A percentile compares a stretch with the other conserved stretches of the same genome.
Conservation (phyloP, 1,140 invertebrate genomes). For the Battus philenor region DNA sequence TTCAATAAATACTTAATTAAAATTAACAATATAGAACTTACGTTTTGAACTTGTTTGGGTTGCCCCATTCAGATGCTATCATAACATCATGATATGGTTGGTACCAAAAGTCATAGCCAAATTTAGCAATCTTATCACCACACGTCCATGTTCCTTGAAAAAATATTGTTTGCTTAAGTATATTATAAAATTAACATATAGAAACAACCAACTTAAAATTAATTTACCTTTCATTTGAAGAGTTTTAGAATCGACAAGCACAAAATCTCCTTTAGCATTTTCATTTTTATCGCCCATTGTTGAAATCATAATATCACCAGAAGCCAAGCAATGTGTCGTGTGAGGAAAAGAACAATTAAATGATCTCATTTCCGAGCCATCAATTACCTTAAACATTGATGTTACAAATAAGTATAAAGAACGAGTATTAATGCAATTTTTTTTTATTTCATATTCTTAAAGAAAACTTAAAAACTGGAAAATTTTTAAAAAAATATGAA, state of each 20-base stretch:
- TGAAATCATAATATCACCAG: slow-evolving; percentile 96
- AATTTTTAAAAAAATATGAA: too few relatives aligned
- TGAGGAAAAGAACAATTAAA: slow-evolving; percentile 90
- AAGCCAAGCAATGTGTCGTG: slow-evolving; percentile 94
- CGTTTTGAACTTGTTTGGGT: slow-evolving; percentile 87
- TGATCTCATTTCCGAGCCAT: slow-evolving; percentile 84
- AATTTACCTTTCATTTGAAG: slow-evolving; percentile 83
- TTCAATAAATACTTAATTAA: not conserved
- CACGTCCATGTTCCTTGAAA: slow-evolving; percentile 81
- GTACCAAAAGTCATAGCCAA: slow-evolving; percentile 96
- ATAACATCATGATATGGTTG: slow-evolving; percentile 95
- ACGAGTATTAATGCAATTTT: too few relatives aligned
- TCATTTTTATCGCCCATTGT: slow-evolving; percentile 90
- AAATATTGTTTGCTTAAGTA: not conserved
- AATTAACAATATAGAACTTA: slow-evolving; percentile 43
- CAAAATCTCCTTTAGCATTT: slow-evolving; percentile 90
- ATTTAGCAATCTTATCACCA: slow-evolving; percentile 78
- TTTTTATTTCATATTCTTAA: too few relatives aligned
- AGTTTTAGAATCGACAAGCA: slow-evolving; percentile 90
- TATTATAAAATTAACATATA: too few relatives aligned
- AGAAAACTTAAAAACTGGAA: too few relatives aligned
- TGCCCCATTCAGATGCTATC: slow-evolving; percentile 94
- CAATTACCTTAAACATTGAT: slow-evolving; percentile 77
- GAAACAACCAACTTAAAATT: not conserved
- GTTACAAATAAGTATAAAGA: too few relatives aligned